A percentile compares a stretch with the other conserved stretches of the same genome.
These are phyloP conservation scores for Hirtodrosophila duncani DNA, from an alignment of 2,888 invertebrate genomes.

Conservation along the genomic window DNA sequence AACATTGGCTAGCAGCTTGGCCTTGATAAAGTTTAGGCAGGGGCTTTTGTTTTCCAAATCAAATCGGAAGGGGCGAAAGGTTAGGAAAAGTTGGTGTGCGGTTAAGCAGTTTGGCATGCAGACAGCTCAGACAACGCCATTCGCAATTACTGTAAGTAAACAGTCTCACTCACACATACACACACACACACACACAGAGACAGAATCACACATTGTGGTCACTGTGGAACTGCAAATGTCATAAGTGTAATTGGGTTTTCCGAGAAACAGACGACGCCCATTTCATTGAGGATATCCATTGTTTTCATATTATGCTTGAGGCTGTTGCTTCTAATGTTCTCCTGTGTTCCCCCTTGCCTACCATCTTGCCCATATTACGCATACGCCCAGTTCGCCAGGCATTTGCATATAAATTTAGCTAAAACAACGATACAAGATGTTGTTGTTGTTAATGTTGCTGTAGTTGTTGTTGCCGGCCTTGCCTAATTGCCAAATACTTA, in stretches of 20 bases:
- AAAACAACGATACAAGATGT: background rate
- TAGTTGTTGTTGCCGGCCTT: conserved; percentile 23
- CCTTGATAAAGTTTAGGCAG: too few species aligned
- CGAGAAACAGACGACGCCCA: conserved; percentile 24
- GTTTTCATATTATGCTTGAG: conserved; percentile 23
- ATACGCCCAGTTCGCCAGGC: conserved; percentile 19
- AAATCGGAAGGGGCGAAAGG: too few species aligned
- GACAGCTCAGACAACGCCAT: conserved; percentile 25
- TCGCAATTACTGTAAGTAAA: conserved; percentile 40
- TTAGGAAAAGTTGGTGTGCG: too few species aligned
- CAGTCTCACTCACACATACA: conserved; percentile 1
- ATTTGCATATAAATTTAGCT: conserved; percentile 25
- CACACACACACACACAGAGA: background rate
- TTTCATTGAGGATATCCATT: conserved; percentile 5
- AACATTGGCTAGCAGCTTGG: too few species aligned
- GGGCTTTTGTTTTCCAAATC: too few species aligned
- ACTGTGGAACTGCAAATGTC: conserved; percentile 51
- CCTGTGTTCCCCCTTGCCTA: too few species aligned
- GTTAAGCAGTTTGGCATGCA: conserved; percentile 23
- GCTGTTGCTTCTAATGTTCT: conserved; percentile 24
- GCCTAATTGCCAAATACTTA: too few species aligned
- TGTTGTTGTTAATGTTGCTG: conserved; percentile 28
- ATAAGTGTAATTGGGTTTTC: conserved; percentile 62
- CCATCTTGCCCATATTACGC: conserved; percentile 27
- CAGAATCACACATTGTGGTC: conserved; percentile 1